These are phyloP conservation scores for Acanthochromis polyacanthus DNA, from an alignment of 2,113 vertebrate genomes.

Conservation along the genomic window DNA sequence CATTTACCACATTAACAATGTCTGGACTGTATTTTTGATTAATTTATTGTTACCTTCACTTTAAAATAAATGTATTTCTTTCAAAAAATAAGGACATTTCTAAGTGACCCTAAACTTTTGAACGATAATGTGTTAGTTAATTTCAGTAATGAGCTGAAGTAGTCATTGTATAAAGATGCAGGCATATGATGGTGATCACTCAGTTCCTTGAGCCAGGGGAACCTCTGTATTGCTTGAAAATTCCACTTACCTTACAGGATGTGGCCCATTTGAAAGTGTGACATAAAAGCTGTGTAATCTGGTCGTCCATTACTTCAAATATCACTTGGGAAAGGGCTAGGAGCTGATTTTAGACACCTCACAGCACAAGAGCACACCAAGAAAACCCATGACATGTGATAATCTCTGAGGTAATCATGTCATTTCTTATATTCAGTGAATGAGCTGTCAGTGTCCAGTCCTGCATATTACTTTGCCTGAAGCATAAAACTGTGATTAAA, in stretches of 20 bases:
- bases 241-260: neutral
- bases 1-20: too few species aligned
- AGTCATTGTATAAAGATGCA: neutral
- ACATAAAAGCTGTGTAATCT: neutral
- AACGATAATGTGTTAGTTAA: neutral
- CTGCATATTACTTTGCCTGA: too few species aligned
- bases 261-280: neutral
- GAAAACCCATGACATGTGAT: too few species aligned
- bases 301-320: neutral
- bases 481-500: too few species aligned
- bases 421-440: neutral
- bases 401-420: too few species aligned
- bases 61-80: too few species aligned
- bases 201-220: neutral
- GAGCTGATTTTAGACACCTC: neutral
- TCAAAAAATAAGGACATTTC: too few species aligned
- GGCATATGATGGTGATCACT: neutral
- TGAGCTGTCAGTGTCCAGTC: neutral
- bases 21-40: too few species aligned
- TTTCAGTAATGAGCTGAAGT: neutral
- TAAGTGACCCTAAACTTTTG: too few species aligned
- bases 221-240: conserved; percentile 1
- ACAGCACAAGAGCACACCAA: too few species aligned
- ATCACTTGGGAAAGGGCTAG: neutral
- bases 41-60: too few species aligned